These are phyloP conservation scores for Myotis davidii DNA, from an alignment of 2,113 vertebrate species.

Conservation along the genomic window DNA sequence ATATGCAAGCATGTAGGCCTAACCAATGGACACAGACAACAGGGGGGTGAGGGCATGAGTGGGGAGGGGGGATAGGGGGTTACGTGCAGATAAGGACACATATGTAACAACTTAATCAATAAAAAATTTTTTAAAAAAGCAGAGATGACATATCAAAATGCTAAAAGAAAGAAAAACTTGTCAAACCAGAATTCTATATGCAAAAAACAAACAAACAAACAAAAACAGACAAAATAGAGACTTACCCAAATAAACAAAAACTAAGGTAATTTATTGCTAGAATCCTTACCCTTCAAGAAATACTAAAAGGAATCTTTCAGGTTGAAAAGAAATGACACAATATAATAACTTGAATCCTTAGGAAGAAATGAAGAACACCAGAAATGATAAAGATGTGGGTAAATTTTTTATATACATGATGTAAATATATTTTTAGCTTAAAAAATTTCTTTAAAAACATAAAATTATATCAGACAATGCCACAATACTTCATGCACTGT, in stretches of 20 bases:
- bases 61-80: too few relatives aligned
- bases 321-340: neutral
- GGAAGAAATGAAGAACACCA: neutral
- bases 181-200: neutral
- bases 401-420: neutral
- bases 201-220: neutral
- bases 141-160: neutral
- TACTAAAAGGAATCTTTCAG: neutral
- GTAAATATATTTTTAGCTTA: neutral
- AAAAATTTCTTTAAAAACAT: neutral
- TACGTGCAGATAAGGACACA: too few relatives aligned
- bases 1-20: too few relatives aligned
- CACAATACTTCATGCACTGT: neutral
- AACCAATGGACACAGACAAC: too few relatives aligned
- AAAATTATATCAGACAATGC: neutral
- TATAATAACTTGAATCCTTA: neutral
- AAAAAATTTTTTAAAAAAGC: neutral
- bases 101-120: too few relatives aligned
- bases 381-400: neutral
- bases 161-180: neutral
- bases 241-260: neutral
- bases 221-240: neutral
- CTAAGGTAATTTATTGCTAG: neutral
- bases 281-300: neutral
- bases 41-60: too few relatives aligned